Conservation (phyloP, 2,797 vertebrate species). For the Lacerta bilineata region DNA sequence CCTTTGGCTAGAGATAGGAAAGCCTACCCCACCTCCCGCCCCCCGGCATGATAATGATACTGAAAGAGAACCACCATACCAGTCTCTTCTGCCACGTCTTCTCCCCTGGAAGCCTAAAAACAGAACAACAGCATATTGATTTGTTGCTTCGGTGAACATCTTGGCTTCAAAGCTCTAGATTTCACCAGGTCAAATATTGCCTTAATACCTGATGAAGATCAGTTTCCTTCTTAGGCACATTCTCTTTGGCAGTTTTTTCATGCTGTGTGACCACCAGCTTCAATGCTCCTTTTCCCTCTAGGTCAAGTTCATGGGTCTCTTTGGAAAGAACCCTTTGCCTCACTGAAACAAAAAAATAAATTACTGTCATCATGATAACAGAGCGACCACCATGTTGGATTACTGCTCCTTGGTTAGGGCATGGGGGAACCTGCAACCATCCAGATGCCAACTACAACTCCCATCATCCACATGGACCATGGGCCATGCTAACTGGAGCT, state of each 20-base stretch:
- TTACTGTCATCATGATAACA: background rate
- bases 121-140: conserved; percentile 58
- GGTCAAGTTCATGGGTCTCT: conserved; percentile 68
- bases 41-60: background rate
- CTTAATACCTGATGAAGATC: conserved; percentile 51
- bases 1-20: no score
- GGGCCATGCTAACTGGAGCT: no score
- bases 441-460: background rate
- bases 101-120: conserved; percentile 65
- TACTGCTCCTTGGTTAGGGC: no score
- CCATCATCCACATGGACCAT: no score
- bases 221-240: background rate
- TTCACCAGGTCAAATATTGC: conserved; percentile 1
- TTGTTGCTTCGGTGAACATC: background rate
- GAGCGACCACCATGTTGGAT: background rate
- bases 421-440: no score
- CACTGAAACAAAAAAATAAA: conserved; percentile 65
- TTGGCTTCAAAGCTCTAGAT: conserved; percentile 24
- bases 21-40: no score
- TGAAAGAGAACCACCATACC: conserved; percentile 59
- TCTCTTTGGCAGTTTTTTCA: conserved; percentile 22
- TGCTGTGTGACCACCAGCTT: conserved; percentile 70
- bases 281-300: conserved; percentile 59
- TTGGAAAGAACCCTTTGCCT: conserved; percentile 75
- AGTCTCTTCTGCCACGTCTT: conserved; percentile 35